A percentile compares a stretch with the other conserved stretches of the same genome.
Conservation (phyloP, 2,113 vertebrate genomes). For the Halcyon senegalensis region DNA sequence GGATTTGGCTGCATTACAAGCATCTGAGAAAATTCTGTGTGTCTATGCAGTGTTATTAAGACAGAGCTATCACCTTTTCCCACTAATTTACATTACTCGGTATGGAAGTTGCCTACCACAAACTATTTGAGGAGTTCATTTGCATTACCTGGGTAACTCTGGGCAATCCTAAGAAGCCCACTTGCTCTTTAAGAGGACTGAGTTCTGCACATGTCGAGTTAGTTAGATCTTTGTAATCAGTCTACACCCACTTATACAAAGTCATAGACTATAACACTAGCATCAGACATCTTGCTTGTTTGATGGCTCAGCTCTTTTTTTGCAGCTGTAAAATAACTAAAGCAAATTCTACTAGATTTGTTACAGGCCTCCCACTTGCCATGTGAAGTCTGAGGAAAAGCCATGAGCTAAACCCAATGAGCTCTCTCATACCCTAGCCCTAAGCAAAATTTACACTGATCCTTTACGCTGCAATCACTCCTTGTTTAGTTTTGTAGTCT, state of each 20-base stretch:
- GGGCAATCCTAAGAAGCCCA: not conserved
- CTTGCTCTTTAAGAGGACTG: not conserved
- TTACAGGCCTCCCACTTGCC: not conserved
- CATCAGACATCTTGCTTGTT: not conserved
- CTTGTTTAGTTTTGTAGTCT: not conserved
- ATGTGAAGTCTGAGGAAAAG: not conserved
- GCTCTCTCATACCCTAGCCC: not conserved
- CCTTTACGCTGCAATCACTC: not conserved
- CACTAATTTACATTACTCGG: not conserved
- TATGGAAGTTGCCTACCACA: not conserved
- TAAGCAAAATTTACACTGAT: not conserved
- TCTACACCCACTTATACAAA: no score
- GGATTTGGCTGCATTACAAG: not conserved
- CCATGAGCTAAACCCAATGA: conserved; percentile 2
- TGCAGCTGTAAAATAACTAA: not conserved
- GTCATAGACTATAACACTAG: not conserved
- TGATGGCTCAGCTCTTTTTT: not conserved
- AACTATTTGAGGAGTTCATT: not conserved
- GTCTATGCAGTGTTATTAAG: not conserved
- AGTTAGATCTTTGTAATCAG: not conserved
- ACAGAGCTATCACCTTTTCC: not conserved
- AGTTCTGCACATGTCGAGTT: accelerated
- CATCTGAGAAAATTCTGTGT: not conserved
- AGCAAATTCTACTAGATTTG: not conserved
- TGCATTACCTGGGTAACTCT: not conserved